Base-by-base conservation (phyloP, 2,888 invertebrate genomes). In the Lasioglossum oenotherae region DNA sequence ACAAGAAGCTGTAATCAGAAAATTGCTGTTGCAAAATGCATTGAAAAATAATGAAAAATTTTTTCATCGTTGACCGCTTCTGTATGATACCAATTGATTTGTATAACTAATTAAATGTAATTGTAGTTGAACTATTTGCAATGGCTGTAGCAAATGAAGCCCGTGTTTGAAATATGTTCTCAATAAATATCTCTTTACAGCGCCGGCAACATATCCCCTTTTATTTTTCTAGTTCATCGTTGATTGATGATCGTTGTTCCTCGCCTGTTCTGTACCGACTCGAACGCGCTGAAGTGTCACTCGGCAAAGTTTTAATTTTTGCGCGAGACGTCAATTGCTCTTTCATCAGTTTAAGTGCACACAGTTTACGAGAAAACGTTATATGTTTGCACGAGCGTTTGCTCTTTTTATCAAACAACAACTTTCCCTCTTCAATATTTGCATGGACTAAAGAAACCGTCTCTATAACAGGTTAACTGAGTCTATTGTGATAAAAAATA, bases 321-420 rank as follows among this genome's bases (percentile, higher is more conserved):
- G 60, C 60, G 27, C 60, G 27, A 27, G 60, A 31, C 60, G 14
- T 60, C 60, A 60, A 60, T 60, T 60, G 60, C 60, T 60, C 60
- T 60, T 60, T 60, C 60, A 60, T 60, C 60, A 60, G 60, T 31
- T 60, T 27, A 60, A 60, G 60, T 60, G 60, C 60, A 14, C 60
- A 16, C 14, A 16, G 60, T 60, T 60, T 60, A 60, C 2, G 60
- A 60, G 27, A 14, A 60, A 60, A 16, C 14, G 27, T 14, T 5
- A 2, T 16, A 27, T 4, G 60, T 60, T 60, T 31, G 27, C 27
- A 31, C 60, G 60, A 16, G 27, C 60, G 60, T 60, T 46, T 60
- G 4, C 12, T 12, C 14, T 60, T 60, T 31, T 16, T 27, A 14
- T 16, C 5, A 31, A 60, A 27, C 31, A 60, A 31, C 23, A 60